These are phyloP conservation scores for Anadara kagoshimensis DNA, from an alignment of 1,140 invertebrate species.

Conservation along the genomic window DNA sequence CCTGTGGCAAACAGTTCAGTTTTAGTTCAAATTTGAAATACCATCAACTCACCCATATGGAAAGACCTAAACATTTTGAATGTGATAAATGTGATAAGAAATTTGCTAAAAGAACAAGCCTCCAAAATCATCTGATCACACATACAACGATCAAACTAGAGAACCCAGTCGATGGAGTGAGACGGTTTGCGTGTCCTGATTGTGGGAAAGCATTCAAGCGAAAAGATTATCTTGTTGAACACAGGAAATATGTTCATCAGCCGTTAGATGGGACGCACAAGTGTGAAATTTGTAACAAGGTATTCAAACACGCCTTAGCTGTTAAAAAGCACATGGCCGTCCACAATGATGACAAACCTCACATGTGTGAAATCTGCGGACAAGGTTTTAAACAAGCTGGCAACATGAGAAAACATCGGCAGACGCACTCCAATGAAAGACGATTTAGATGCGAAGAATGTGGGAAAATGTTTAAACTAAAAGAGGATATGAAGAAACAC, in stretches of 20 bases:
- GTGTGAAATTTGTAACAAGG: constrained; percentile 14
- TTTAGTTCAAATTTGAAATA: no score
- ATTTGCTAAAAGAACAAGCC: no score
- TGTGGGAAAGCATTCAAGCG: constrained; percentile 19
- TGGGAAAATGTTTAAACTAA: constrained; percentile 15
- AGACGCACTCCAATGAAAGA: neutral
- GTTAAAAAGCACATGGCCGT: constrained; percentile 7
- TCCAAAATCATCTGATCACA: no score
- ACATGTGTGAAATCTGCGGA: constrained; percentile 16
- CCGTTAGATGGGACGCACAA: constrained; percentile 5
- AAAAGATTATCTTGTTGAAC: constrained; percentile 10
- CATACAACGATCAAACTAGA: no score
- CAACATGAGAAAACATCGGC: constrained; percentile 15
- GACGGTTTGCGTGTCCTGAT: neutral
- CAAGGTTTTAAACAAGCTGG: constrained; percentile 9
- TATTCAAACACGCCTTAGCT: constrained; percentile 2
- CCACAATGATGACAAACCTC: constrained; percentile 6
- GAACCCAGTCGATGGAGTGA: no score
- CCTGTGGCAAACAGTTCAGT: no score
- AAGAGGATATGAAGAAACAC: constrained; percentile 16
- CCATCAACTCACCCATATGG: no score
- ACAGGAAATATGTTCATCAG: neutral
- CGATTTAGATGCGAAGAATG: constrained; percentile 20
- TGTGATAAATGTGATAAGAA: no score
- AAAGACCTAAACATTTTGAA: no score